Conservation (phyloP, 2,888 invertebrate genomes). For the Lapara coniferarum region DNA sequence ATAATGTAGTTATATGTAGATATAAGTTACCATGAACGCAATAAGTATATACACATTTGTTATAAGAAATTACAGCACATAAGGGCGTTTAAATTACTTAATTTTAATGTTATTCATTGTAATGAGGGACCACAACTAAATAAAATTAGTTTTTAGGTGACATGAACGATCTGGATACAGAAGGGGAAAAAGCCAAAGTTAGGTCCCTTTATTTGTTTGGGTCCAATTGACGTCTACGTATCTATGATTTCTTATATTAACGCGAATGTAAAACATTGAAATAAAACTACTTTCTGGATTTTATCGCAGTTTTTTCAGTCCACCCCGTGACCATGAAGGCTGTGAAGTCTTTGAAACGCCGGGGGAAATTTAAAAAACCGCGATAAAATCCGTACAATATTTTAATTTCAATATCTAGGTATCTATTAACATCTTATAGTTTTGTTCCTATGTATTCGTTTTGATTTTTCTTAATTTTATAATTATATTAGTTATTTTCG, state of each 20-base stretch:
- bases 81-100: conserved; percentile 16
- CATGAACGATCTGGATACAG: neutral
- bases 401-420: no score
- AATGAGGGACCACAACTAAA: conserved; percentile 18
- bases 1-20: conserved; percentile 25
- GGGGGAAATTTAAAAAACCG: no score
- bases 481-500: conserved; percentile 13
- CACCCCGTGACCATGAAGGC: no score
- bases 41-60: conserved; percentile 24
- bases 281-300: no score
- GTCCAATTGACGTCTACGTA: neutral
- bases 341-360: no score
- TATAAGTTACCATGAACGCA: conserved; percentile 32
- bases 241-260: neutral
- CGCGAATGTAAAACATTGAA: no score
- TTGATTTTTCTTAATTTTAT: neutral
- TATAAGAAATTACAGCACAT: conserved; percentile 11
- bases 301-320: no score
- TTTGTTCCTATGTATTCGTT: conserved; percentile 18
- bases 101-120: conserved; percentile 5
- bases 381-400: no score
- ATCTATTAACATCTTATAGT: neutral
- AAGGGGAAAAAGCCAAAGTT: conserved; percentile 9
- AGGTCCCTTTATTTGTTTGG: conserved; percentile 17
- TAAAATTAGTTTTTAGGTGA: neutral